These are phyloP conservation scores for Enteromius afrohamiltoni DNA, from an alignment of 2,797 vertebrate genomes.

Conservation along the genomic window DNA sequence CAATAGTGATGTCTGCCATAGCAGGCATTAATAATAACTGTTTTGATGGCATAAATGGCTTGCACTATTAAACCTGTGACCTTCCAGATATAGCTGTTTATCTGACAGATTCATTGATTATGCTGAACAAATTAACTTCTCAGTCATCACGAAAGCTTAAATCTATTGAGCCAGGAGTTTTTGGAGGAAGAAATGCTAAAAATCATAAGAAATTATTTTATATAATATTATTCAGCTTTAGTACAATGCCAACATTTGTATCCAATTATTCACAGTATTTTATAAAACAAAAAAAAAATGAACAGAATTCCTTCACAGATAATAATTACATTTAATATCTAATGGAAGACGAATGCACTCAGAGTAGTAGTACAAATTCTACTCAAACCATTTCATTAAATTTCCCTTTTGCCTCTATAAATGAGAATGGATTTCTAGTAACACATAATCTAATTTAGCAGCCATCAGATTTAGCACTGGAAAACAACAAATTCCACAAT, in stretches of 20 bases:
- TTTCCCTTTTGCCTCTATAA: neutral
- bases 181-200: neutral
- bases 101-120: neutral
- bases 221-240: neutral
- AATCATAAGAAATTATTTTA: neutral
- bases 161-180: neutral
- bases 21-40: neutral
- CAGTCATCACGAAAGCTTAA: neutral
- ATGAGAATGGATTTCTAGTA: neutral
- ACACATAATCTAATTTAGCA: neutral
- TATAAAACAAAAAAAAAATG: neutral
- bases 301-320: neutral
- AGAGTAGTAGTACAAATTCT: neutral
- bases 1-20: neutral
- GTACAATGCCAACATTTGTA: too few species aligned
- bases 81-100: neutral
- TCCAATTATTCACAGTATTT: neutral
- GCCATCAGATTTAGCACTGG: neutral
- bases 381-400: neutral
- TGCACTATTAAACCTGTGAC: neutral
- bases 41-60: neutral
- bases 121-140: neutral
- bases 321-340: neutral
- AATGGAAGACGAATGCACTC: neutral
- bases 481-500: conserved; percentile 17